These are phyloP conservation scores for Alloplasta piceator DNA, from an alignment of 2,888 invertebrate genomes.

Conservation along the genomic window DNA sequence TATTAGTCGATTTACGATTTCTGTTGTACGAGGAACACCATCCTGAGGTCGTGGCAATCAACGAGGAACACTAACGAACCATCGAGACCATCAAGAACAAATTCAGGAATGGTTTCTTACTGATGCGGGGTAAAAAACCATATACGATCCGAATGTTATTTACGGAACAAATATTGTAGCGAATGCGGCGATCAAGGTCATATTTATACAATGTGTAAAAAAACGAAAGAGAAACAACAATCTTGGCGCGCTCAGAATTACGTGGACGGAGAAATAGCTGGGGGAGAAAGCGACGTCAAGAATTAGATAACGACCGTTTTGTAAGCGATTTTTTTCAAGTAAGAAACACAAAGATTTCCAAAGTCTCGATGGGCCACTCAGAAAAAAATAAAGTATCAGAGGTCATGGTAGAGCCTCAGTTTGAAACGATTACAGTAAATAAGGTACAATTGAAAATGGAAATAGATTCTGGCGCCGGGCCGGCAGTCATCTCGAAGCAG, in stretches of 20 bases:
- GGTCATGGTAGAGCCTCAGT: neutral
- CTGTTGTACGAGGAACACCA: no score
- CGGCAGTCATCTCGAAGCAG: neutral
- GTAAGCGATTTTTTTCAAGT: neutral
- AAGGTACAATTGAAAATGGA: neutral
- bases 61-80: no score
- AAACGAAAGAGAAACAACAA: neutral
- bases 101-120: neutral
- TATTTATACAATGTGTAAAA: constrained; percentile 10
- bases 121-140: constrained; percentile 1
- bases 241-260: neutral
- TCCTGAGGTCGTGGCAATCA: no score
- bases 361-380: no score
- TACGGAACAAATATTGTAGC: constrained; percentile 30
- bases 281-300: neutral
- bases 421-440: neutral
- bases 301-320: neutral
- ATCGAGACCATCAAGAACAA: no score
- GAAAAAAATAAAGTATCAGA: neutral
- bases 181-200: constrained; percentile 30
- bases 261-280: neutral
- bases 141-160: neutral
- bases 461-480: neutral
- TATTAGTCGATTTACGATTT: no score
- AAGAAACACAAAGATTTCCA: no score